Conservation (phyloP, 1,140 invertebrate genomes). For the Arion vulgaris region DNA sequence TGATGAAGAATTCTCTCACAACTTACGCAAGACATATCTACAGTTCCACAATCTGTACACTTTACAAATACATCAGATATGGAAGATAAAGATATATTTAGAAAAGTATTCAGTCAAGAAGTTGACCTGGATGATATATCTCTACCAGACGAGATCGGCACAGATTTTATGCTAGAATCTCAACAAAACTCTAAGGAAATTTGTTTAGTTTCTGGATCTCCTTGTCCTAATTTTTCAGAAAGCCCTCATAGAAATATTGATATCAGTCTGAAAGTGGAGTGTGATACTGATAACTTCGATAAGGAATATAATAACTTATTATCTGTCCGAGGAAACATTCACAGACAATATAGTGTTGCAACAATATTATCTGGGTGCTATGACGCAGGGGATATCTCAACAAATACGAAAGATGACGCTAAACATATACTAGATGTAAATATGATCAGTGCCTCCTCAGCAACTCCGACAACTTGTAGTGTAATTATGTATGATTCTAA, state of each 20-base stretch:
- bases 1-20: too few species aligned
- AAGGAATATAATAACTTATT: background rate
- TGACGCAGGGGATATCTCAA: background rate
- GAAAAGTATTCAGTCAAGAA: slow-evolving; percentile 44
- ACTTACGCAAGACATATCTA: too few species aligned
- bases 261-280: too few species aligned
- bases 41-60: too few species aligned
- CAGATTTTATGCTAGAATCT: background rate
- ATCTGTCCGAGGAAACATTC: background rate
- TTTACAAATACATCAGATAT: background rate
- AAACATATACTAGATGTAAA: background rate
- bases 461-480: slow-evolving; percentile 33
- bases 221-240: background rate
- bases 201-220: background rate
- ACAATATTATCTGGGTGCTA: background rate
- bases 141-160: slow-evolving; percentile 10
- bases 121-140: slow-evolving; percentile 38
- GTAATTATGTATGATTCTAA: slow-evolving; percentile 44
- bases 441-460: background rate
- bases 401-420: background rate
- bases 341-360: background rate
- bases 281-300: too few species aligned
- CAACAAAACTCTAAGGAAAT: background rate
- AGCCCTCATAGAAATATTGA: background rate
- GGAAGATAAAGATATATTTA: slow-evolving; percentile 35